Conservation (phyloP, 2,888 invertebrate species). For the Sylvicola cinctus region DNA sequence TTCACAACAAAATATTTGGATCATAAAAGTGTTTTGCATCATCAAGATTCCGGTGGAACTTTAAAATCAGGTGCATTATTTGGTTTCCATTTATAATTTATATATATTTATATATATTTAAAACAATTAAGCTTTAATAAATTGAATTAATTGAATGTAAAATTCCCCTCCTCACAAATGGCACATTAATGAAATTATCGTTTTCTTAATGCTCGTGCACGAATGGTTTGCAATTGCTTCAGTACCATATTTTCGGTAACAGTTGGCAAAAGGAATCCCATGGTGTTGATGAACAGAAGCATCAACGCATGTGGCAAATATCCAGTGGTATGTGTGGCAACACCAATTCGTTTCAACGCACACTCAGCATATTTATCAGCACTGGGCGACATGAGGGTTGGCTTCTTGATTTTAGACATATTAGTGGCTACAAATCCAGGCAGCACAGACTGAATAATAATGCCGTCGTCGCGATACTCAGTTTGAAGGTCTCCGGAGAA, state of each 20-base stretch:
- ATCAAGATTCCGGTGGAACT: too few relatives aligned
- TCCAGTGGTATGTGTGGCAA: slow-evolving; percentile 46
- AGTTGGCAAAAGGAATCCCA: slow-evolving; percentile 13
- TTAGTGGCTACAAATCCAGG: slow-evolving; percentile 86
- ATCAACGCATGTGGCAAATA: slow-evolving; percentile 33
- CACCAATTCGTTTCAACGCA: slow-evolving; percentile 49
- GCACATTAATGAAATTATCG: too few relatives aligned
- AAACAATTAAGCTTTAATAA: too few relatives aligned
- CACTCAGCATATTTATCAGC: slow-evolving; percentile 49
- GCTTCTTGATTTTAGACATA: slow-evolving; percentile 61
- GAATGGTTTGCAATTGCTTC: slow-evolving; percentile 15
- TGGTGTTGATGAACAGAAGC: slow-evolving; percentile 13
- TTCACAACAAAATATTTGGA: too few relatives aligned
- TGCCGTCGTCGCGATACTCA: slow-evolving; percentile 51
- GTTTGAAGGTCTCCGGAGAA: slow-evolving; percentile 54
- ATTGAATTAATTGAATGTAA: too few relatives aligned
- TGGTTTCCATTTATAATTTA: too few relatives aligned
- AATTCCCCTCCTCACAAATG: too few relatives aligned
- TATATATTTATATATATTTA: too few relatives aligned
- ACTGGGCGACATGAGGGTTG: slow-evolving; percentile 54
- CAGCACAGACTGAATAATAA: slow-evolving; percentile 58
- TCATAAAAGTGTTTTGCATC: too few relatives aligned
- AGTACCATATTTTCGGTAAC: slow-evolving; percentile 16
- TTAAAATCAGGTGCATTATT: too few relatives aligned
- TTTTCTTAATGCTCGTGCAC: slow-evolving; percentile 15